Evolutionary conservation across 2,797 vertebrate genomes (phyloP).

Genomic region (Corythornis leucogaster): DNA sequence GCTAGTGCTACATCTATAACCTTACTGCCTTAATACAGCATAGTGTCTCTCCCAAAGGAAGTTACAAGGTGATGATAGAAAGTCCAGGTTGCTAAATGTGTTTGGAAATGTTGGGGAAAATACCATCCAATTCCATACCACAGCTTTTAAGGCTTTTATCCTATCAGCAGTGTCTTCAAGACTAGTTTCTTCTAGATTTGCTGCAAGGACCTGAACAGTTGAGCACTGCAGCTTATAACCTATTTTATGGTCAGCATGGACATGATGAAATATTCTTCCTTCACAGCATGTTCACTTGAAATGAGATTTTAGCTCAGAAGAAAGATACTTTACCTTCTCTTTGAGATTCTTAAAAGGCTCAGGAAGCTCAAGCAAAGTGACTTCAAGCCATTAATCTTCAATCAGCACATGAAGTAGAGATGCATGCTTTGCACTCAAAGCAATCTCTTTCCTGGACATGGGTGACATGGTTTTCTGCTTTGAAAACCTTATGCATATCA

Average conservation of each 20-base stretch:
- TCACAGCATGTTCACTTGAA: neutral
- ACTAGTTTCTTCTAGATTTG: neutral
- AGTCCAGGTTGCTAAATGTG: neutral
- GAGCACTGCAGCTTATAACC: neutral
- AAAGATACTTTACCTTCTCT: neutral
- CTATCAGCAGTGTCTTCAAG: neutral
- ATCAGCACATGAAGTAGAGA: neutral
- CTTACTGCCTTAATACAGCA: neutral
- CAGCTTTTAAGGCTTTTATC: neutral
- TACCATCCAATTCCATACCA: neutral
- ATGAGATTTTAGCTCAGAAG: slow-evolving; percentile 8
- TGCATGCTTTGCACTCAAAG: neutral
- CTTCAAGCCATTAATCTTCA: neutral
- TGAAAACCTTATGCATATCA: neutral
- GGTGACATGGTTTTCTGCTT: neutral
- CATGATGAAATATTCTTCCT: slow-evolving; percentile 5
- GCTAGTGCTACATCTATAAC: neutral
- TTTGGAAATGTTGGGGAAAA: slow-evolving; percentile 15
- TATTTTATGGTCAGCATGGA: neutral
- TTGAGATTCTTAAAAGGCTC: neutral
- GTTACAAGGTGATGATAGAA: neutral
- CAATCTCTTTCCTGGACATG: neutral
- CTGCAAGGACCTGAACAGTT: neutral
- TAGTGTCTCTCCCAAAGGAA: neutral
- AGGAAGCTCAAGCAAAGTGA: neutral